Base-by-base conservation (phyloP, 1,140 invertebrate species). In the Reticulitermes speratus region DNA sequence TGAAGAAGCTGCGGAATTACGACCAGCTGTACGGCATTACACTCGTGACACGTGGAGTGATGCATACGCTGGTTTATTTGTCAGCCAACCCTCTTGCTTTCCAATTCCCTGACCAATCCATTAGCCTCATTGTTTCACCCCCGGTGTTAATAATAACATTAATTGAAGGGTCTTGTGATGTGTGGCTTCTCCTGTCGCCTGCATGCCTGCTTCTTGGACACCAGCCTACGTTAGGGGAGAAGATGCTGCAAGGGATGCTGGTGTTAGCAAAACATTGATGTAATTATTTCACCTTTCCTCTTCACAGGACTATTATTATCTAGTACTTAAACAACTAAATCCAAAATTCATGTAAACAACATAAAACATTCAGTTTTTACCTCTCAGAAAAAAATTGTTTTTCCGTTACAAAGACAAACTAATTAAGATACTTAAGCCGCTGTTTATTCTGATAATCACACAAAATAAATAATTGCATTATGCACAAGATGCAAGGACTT, bases 41-140 rank as follows among this genome's bases (percentile, higher is more conserved):
- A 21, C 16, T 55, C 25, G 65, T 30, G 9, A 75, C 59, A 65
- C 65, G 65, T 30, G 65, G 9, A 75, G 14, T 75, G 65, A 75
- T 30, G 65, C n/a, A 75, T n/a, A 25, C 2, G n/a, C 21, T 48
- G 9, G 45, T 16, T 65, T 65, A 65, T 65, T 65, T n/a, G 59
- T 65, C 59, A 21, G 59, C 21, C 21, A 65, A 2, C 65, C 65
- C 25, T 12, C 65, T 75, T 30, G 25, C 25, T 75, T 30, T 75
- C 25, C 65, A 75, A n/a, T 75, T 75, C 65, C n/a, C 25, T 75
- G 65, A 75, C 65, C 65, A 75, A 75, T 75, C 65, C 65, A 75
- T 75, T 75, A 75, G 65, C 65, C 65, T 75, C 25, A 75, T 75
- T 75, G 65, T 75, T 75, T 75, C 65, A 75, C 65, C 65, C 65